phyloP scores from a whole-genome alignment of 2,888 invertebrate species.

The Hyppa rectilinea region DNA sequence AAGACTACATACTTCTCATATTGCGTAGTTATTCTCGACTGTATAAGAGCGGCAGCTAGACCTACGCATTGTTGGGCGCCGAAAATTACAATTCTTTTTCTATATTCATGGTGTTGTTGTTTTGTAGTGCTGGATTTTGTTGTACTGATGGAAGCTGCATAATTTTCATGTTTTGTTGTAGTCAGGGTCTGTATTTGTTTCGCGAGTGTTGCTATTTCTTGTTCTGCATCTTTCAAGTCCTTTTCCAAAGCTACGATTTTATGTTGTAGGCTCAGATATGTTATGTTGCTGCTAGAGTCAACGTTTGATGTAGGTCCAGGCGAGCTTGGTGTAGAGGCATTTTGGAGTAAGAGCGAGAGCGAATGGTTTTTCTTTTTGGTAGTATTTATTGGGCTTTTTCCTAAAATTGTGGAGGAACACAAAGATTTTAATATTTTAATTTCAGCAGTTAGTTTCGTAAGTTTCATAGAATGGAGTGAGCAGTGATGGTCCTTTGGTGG shows the following conservation, averaged over 20 bases:
- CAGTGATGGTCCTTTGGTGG: too few relatives aligned
- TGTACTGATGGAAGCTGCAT: background rate
- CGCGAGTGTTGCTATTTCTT: background rate
- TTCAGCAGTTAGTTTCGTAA: background rate
- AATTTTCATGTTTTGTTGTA: background rate
- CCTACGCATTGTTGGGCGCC: slow-evolving; percentile 15
- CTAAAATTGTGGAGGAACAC: background rate
- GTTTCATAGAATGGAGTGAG: too few relatives aligned
- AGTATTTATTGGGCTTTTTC: background rate
- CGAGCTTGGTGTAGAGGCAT: background rate
- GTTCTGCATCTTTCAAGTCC: background rate
- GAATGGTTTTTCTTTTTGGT: background rate
- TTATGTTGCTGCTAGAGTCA: background rate
- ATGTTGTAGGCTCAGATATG: background rate
- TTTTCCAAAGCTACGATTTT: background rate
- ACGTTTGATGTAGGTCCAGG: background rate
- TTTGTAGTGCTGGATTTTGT: background rate
- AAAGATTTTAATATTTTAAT: background rate
- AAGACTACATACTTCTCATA: background rate
- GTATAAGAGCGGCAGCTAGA: slow-evolving; percentile 1
- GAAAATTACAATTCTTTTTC: slow-evolving; percentile 2
- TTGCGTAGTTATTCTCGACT: background rate
- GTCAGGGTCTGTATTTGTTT: slow-evolving; percentile 2
- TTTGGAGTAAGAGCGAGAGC: background rate
- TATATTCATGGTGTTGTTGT: slow-evolving; percentile 3